Base-by-base conservation (phyloP, 2,888 invertebrate species). In the Sarcophaga carnaria region DNA sequence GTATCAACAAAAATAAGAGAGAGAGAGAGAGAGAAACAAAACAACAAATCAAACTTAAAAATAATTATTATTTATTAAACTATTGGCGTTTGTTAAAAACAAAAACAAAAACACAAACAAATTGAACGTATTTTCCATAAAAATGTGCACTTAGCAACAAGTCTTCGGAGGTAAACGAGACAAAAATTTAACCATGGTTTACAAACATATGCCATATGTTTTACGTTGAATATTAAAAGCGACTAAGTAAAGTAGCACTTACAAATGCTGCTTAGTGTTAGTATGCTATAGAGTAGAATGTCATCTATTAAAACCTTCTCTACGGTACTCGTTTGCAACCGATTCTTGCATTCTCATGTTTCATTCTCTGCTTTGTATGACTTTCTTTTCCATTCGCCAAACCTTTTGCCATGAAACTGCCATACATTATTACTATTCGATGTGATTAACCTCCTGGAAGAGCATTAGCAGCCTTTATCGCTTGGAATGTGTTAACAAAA, bases 71-170 rank as follows among this genome's bases (percentile, higher is more conserved):
- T 79, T 83, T 83, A 79, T 83, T 63, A 59, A 79, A 64, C 64
- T 79, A 75, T 45, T 76, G 62, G 25, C 69, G 63, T 79, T 70
- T 83, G 63, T 64, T 75, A 20, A 27, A 27, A 75, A 59, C 8
- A 69, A 62, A 20, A 20, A 54, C 12, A 22, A 63, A 67, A 59
- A 78, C 22, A 67, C 22, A 67, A 5, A 60, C 8, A 25, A 49
- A 63, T 74, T 74, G 17, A 37, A 37, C n/a, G 17, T 47, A 72
- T 62, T 49, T 49, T 22, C 6, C n/a, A 63, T 74, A 25, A 59
- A 79, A 84, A 71, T 76, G 20, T 84, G 84, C 84, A 84, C 80
- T 84, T 84, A 76, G 84, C 84, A 84, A 84, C 84, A 84, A 84
- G 2, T 27, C 12, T 27, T 14, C 10, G 54, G 14, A 54, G 17